phyloP scores from a whole-genome alignment of 2,888 invertebrate genomes.

The Drosophila phalerata region DNA sequence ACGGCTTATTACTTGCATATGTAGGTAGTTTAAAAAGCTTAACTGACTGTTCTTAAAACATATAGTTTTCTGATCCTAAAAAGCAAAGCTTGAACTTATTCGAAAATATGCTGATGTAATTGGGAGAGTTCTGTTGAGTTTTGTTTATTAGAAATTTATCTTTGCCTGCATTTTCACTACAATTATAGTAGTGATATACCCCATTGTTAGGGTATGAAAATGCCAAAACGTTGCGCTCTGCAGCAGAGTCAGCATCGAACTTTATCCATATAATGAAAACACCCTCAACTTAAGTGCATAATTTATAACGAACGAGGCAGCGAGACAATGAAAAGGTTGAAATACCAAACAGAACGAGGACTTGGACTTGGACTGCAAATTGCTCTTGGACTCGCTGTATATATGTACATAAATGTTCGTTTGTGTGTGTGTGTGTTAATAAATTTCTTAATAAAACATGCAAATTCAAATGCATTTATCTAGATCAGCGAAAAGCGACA shows the following conservation, averaged over 20 bases:
- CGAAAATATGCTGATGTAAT: no score
- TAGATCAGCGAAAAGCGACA: constrained; percentile 82
- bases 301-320: constrained; percentile 81
- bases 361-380: constrained; percentile 38
- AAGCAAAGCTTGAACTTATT: no score
- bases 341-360: constrained; percentile 57
- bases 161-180: background rate
- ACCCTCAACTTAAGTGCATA: constrained; percentile 84
- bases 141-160: background rate
- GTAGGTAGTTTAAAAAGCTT: no score
- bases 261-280: constrained; percentile 82
- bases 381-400: constrained; percentile 19
- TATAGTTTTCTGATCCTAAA: no score
- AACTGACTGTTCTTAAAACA: no score
- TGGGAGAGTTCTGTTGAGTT: background rate
- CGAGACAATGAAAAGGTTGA: constrained; percentile 67
- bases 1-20: no score
- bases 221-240: constrained; percentile 58
- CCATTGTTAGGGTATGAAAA: constrained; percentile 28
- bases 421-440: constrained; percentile 68
- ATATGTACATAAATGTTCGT: constrained; percentile 4
- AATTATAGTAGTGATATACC: background rate
- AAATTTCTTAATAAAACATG: constrained; percentile 81
- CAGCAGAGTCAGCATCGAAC: constrained; percentile 54
- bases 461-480: constrained; percentile 83